Percentiles rank a stretch among this genome's conserved stretches.
Evolutionary conservation across 2,113 vertebrate genomes (phyloP).

Genomic region (Notechis scutatus): DNA sequence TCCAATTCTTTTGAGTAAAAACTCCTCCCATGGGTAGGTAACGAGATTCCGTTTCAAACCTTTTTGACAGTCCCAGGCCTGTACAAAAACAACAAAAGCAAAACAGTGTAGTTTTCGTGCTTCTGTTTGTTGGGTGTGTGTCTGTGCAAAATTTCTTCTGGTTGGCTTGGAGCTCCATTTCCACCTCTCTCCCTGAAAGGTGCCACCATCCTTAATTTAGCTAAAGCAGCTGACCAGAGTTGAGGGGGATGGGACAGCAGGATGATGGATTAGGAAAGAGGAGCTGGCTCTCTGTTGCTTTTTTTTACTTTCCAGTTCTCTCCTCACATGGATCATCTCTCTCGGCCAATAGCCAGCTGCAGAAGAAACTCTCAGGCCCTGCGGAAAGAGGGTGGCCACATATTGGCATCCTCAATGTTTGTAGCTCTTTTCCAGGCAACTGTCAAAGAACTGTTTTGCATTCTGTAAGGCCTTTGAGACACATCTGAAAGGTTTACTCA

Average conservation of each 20-base stretch:
- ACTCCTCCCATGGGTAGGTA: not conserved
- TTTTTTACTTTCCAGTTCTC: not conserved
- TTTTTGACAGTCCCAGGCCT: not conserved
- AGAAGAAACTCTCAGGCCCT: not conserved
- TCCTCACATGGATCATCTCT: not conserved
- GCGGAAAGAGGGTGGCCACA: not conserved
- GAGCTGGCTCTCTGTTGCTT: not conserved
- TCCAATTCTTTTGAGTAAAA: not conserved
- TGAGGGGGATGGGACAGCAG: not conserved
- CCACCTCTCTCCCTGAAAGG: not conserved
- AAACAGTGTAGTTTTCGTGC: not conserved
- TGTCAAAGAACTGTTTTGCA: not conserved
- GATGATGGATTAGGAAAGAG: not conserved
- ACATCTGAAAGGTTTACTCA: not conserved
- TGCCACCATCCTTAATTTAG: not conserved
- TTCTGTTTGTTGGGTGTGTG: not conserved
- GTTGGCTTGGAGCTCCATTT: not conserved
- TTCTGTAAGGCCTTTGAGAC: not conserved
- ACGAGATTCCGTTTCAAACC: not conserved
- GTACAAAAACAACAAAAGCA: not conserved
- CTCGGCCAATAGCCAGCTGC: not conserved
- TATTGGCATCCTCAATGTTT: not conserved
- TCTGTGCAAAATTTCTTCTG: not conserved
- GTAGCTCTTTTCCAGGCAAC: not conserved
- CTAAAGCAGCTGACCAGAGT: not conserved